Base-by-base conservation (phyloP, 2,113 vertebrate genomes). In the Ceuthmochares aereus region DNA sequence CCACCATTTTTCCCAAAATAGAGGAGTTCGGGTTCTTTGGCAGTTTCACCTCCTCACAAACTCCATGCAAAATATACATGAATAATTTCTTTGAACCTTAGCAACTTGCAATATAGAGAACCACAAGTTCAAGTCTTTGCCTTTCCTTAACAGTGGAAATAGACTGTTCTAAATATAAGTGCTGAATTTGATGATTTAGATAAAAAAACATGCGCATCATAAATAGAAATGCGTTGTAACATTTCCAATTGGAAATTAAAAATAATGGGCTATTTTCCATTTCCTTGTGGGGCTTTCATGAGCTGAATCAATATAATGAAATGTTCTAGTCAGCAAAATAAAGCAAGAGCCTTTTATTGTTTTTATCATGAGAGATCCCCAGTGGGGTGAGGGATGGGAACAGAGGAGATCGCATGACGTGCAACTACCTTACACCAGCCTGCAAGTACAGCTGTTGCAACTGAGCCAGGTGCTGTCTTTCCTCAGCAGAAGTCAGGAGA, bases 281-380 rank as follows among this genome's bases (percentile, higher is more conserved):
- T 95, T 96, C 94, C 95, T 96, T 94, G 84, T 93, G 94, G 69
- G 74, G 58, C 45, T 95, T 95, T 95, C 96, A 94, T 84, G 76
- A 95, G 58, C 40, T 93, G 89, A 96, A 97, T 96, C 95, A 95
- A 97, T 97, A 95, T 93, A 96, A 96, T 94, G 81, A 96, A 97
- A 97, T 84, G 58, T 95, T 96, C 80, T 91, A 95, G 95, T 97
- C 96, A 95, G 96, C 95, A 96, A 95, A 97, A 96, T 94, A 96
- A 94, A 97, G 95, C 91, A 97, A 89, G 93, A 87, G 58, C 77
- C 87, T 95, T 97, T 97, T 89, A 89, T 91, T 91, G 93, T 91
- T 97, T 95, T 95, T 95, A 97, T 97, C 95, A 89, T 25, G n/a
- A 82, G 87, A 95, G 81, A 92, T 95, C 72, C 93, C 94, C 93